These are phyloP conservation scores for Oligia fasciuncula DNA, from an alignment of 2,888 invertebrate species.

Conservation along the genomic window DNA sequence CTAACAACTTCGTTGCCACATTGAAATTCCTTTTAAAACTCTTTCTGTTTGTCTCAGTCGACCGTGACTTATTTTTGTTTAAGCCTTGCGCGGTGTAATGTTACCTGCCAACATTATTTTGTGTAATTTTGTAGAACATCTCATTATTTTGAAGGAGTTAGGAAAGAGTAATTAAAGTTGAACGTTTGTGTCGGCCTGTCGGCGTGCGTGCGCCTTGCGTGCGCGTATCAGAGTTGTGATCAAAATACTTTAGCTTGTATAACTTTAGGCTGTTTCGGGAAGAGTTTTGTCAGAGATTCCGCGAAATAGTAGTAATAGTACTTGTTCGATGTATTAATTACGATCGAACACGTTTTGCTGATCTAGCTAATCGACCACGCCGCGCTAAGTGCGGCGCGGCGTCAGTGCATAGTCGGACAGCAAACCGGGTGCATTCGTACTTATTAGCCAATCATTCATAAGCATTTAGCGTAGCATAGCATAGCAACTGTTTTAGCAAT, in stretches of 20 bases:
- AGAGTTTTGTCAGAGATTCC: background rate
- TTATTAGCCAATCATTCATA: too few species aligned
- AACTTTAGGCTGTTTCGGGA: background rate
- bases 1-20: background rate
- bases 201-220: background rate
- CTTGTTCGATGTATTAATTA: too few species aligned
- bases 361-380: too few species aligned
- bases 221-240: background rate
- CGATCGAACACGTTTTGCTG: too few species aligned
- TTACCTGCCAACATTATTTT: slow-evolving; percentile 4
- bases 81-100: background rate
- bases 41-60: background rate
- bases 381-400: too few species aligned
- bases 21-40: background rate
- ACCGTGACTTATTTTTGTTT: slow-evolving; percentile 3
- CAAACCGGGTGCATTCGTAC: too few species aligned
- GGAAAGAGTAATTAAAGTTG: slow-evolving; percentile 12
- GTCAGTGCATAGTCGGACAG: too few species aligned
- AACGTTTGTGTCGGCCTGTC: background rate
- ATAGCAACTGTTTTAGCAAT: too few species aligned
- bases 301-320: too few species aligned
- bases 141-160: background rate
- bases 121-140: background rate
- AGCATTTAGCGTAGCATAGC: too few species aligned
- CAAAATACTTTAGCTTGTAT: slow-evolving; percentile 6